Evolutionary conservation across 2,888 invertebrate species (phyloP).

Genomic region (Nymphalis urticae): DNA sequence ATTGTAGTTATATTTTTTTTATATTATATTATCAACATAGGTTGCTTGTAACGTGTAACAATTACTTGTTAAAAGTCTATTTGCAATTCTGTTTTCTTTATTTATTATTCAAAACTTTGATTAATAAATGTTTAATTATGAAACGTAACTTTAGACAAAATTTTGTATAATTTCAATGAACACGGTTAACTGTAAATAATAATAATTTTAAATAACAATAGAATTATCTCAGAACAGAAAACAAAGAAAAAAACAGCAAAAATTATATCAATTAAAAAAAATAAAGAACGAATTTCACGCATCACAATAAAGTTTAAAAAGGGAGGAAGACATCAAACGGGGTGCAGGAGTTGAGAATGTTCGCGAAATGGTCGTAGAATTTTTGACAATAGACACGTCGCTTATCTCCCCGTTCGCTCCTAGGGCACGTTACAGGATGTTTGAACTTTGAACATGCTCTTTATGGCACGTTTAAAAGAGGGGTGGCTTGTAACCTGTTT

Average conservation of each 20-base stretch:
- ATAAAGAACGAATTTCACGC: background rate
- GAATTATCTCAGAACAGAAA: background rate
- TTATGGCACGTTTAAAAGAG: slow-evolving; percentile 25
- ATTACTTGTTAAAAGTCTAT: too few relatives aligned
- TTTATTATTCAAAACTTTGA: too few relatives aligned
- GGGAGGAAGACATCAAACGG: slow-evolving; percentile 34
- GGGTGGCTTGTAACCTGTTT: slow-evolving; percentile 25
- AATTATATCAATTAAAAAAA: slow-evolving; percentile 11
- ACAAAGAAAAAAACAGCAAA: slow-evolving; percentile 6
- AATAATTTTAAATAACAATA: background rate
- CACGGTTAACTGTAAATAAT: background rate
- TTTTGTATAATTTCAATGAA: too few relatives aligned
- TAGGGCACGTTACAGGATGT: slow-evolving; percentile 23
- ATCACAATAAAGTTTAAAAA: slow-evolving; percentile 13
- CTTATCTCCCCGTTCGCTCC: slow-evolving; percentile 24
- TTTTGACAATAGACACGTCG: slow-evolving; percentile 31
- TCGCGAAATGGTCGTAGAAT: slow-evolving; percentile 28
- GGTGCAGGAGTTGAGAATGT: slow-evolving; percentile 22
- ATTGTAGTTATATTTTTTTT: too few relatives aligned
- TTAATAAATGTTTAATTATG: too few relatives aligned
- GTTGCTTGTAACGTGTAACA: too few relatives aligned
- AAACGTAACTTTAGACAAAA: too few relatives aligned
- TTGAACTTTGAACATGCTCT: slow-evolving; percentile 28
- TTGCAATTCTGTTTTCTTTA: too few relatives aligned
- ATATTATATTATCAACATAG: too few relatives aligned